Evolutionary conservation across 92 coral and sea anemone species (phyloP).

Genomic region (Zoanthus gigantus): DNA sequence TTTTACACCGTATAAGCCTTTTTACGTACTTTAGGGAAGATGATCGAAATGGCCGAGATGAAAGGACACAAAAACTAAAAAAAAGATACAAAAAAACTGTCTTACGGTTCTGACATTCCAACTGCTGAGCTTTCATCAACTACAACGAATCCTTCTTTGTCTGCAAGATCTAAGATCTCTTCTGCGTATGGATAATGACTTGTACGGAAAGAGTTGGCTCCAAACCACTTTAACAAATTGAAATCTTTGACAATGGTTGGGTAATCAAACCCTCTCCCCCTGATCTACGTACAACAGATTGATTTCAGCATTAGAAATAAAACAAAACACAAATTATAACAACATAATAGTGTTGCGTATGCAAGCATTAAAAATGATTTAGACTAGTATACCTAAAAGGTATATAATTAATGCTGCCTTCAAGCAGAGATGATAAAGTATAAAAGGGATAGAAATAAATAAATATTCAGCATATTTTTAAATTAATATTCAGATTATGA

Average conservation of each 20-base stretch:
- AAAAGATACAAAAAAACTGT: not conserved
- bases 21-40: not conserved
- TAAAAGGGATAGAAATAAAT: too few relatives aligned
- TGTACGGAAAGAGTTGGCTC: conserved; percentile 90
- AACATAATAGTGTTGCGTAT: not conserved
- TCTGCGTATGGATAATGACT: conserved; percentile 89
- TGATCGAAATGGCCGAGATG: not conserved
- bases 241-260: conserved; percentile 80
- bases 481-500: too few relatives aligned
- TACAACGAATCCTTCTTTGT: conserved; percentile 81
- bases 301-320: not conserved
- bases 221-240: conserved; percentile 86
- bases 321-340: not conserved
- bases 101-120: conserved; percentile 78
- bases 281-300: conserved; percentile 56
- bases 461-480: too few relatives aligned
- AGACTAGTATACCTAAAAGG: too few relatives aligned
- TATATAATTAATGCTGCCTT: too few relatives aligned
- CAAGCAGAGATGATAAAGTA: too few relatives aligned
- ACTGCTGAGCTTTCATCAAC: conserved; percentile 87
- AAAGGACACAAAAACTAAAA: not conserved
- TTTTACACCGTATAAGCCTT: too few relatives aligned
- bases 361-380: too few relatives aligned
- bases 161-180: conserved; percentile 88
- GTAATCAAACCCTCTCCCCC: conserved; percentile 91